Conservation (phyloP, 2,113 vertebrate species). For the Sylvicapra grimmia region DNA sequence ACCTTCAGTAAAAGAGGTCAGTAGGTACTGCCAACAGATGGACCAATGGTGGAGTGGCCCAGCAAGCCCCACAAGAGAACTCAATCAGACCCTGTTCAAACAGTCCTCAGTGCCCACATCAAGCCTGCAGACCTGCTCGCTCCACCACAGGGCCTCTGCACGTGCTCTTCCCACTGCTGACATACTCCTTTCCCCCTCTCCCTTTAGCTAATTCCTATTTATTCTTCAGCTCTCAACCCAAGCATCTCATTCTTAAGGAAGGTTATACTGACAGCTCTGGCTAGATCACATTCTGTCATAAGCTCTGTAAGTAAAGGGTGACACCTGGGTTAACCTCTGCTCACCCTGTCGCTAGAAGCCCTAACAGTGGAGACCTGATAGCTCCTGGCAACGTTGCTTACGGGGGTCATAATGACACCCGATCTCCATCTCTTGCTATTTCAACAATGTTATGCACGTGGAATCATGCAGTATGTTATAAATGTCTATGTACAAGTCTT, state of each 20-base stretch:
- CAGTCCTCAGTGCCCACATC: no score
- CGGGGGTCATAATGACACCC: background rate
- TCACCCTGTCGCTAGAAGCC: background rate
- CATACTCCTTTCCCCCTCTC: background rate
- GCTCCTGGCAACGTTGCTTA: background rate
- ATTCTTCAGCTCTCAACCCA: background rate
- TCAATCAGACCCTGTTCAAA: background rate
- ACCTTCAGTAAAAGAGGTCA: conserved; percentile 83
- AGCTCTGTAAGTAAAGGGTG: background rate
- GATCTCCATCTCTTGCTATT: background rate
- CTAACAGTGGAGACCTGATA: background rate
- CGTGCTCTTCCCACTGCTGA: background rate
- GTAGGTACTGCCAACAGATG: background rate
- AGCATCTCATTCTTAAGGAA: background rate
- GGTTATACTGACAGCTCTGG: background rate
- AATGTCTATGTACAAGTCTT: background rate
- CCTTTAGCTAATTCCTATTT: background rate
- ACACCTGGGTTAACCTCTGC: background rate
- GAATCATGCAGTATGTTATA: background rate
- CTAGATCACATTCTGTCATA: background rate
- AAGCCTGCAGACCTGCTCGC: background rate
- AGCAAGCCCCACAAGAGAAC: background rate
- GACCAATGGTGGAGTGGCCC: background rate
- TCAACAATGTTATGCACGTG: background rate
- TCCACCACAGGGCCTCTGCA: background rate